Percentiles rank a stretch among this genome's conserved stretches.
phyloP scores from a whole-genome alignment of 1,140 invertebrate species.

The Anastatus disparis region DNA sequence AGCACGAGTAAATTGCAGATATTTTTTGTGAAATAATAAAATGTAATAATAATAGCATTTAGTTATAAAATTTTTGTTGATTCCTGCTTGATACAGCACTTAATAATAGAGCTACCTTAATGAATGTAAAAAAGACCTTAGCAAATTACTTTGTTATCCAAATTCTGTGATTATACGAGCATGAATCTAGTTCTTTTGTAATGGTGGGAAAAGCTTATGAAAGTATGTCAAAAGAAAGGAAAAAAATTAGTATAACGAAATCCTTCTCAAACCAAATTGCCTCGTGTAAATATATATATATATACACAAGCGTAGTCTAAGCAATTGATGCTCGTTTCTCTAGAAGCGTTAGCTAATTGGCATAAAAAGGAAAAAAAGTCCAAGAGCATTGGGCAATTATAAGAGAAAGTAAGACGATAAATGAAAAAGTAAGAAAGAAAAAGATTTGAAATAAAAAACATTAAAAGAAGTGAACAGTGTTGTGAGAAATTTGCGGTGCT shows the following conservation, averaged over 20 bases:
- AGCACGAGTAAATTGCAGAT: too few relatives aligned
- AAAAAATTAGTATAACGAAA: constrained; percentile 4
- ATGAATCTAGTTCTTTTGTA: too few relatives aligned
- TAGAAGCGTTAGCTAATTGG: constrained; percentile 13
- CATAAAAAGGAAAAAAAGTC: constrained; percentile 21
- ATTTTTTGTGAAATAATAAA: too few relatives aligned
- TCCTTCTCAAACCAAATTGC: not conserved
- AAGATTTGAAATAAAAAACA: constrained; percentile 31
- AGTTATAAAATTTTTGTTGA: too few relatives aligned
- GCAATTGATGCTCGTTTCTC: not conserved
- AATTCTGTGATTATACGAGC: too few relatives aligned
- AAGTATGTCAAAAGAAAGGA: not conserved
- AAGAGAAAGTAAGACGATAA: not conserved
- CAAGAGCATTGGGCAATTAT: not conserved
- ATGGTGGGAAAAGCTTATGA: not conserved
- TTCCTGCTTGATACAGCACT: too few relatives aligned
- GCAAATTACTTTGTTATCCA: too few relatives aligned
- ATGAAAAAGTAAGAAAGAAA: constrained; percentile 17
- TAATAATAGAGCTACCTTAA: too few relatives aligned
- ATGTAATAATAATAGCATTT: too few relatives aligned
- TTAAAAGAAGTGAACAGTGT: constrained; percentile 38
- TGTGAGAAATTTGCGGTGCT: too few relatives aligned
- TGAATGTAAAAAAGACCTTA: too few relatives aligned
- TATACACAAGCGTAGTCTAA: not conserved
- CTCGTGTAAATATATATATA: too few relatives aligned